These are phyloP conservation scores for Xestia c-nigrum DNA, from an alignment of 2,888 invertebrate genomes.

Conservation along the genomic window DNA sequence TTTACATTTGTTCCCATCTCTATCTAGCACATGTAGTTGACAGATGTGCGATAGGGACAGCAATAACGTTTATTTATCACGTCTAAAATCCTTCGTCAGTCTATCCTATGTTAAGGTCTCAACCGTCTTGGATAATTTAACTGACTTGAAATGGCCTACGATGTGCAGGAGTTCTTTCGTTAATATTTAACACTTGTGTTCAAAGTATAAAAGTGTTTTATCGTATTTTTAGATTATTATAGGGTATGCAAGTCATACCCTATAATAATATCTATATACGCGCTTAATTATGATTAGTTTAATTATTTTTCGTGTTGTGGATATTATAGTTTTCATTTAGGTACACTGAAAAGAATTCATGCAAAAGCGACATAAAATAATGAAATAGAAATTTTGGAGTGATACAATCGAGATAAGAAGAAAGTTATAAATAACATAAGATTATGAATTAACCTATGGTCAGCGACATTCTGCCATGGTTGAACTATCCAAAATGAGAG, in stretches of 20 bases:
- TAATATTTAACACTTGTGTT: not conserved
- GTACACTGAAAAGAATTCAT: not conserved
- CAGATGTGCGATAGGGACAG: not conserved
- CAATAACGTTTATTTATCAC: not conserved
- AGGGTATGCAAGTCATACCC: not conserved
- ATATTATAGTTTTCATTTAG: constrained; percentile 1
- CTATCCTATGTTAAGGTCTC: not conserved
- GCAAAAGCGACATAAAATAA: not conserved
- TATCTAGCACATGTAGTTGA: not conserved
- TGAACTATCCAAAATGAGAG: not conserved
- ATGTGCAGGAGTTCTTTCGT: constrained; percentile 21
- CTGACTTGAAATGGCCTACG: constrained; percentile 8
- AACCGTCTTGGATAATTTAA: not conserved
- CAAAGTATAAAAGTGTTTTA: not conserved
- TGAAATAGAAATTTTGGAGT: not conserved
- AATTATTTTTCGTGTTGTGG: not conserved
- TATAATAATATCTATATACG: not conserved
- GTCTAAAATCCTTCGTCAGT: not conserved
- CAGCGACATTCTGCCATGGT: not conserved
- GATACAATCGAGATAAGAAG: not conserved
- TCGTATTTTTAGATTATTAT: not conserved
- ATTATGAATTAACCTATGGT: not conserved
- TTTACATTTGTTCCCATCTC: not conserved
- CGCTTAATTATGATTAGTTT: not conserved
- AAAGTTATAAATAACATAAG: not conserved